These are phyloP conservation scores for Amaurobius ferox DNA, from an alignment of 2,888 invertebrate genomes.

Conservation along the genomic window DNA sequence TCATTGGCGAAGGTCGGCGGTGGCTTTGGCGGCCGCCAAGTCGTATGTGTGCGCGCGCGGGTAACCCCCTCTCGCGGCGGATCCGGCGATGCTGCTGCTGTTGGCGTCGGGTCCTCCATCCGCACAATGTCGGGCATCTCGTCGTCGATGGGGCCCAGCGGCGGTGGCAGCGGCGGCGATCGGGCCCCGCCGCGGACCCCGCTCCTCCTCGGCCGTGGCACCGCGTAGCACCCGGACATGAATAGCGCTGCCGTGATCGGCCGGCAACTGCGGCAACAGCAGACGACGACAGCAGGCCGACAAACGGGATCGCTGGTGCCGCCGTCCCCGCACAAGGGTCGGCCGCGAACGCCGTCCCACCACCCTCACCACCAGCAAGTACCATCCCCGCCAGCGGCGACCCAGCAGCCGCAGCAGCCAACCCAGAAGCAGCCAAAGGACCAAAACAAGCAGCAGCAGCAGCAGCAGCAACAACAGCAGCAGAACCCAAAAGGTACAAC, in stretches of 20 bases:
- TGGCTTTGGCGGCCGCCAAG: background rate
- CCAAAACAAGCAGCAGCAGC: slow-evolving; percentile 39
- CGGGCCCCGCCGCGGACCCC: slow-evolving; percentile 51
- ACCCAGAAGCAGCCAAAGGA: slow-evolving; percentile 30
- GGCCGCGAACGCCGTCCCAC: slow-evolving; percentile 74
- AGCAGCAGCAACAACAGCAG: slow-evolving; percentile 32
- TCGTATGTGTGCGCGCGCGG: background rate
- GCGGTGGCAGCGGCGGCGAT: slow-evolving; percentile 51
- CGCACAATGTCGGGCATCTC: slow-evolving; percentile 41
- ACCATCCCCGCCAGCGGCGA: slow-evolving; percentile 48
- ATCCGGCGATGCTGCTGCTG: slow-evolving; percentile 25
- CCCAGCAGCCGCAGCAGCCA: slow-evolving; percentile 31
- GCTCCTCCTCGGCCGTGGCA: slow-evolving; percentile 35
- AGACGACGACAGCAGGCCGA: slow-evolving; percentile 71
- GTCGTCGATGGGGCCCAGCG: slow-evolving; percentile 57
- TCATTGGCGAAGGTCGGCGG: slow-evolving; percentile 4
- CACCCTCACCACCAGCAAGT: slow-evolving; percentile 59
- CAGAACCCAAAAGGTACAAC: slow-evolving; percentile 68
- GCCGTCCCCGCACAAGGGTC: slow-evolving; percentile 71
- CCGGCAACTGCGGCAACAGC: slow-evolving; percentile 75
- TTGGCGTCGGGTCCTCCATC: slow-evolving; percentile 60
- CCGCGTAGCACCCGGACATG: slow-evolving; percentile 70
- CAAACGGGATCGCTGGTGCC: slow-evolving; percentile 72
- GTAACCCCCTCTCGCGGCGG: background rate
- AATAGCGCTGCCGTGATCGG: slow-evolving; percentile 75